Evolutionary conservation across 2,888 invertebrate genomes (phyloP).

Genomic region (Drosophila mimica): DNA sequence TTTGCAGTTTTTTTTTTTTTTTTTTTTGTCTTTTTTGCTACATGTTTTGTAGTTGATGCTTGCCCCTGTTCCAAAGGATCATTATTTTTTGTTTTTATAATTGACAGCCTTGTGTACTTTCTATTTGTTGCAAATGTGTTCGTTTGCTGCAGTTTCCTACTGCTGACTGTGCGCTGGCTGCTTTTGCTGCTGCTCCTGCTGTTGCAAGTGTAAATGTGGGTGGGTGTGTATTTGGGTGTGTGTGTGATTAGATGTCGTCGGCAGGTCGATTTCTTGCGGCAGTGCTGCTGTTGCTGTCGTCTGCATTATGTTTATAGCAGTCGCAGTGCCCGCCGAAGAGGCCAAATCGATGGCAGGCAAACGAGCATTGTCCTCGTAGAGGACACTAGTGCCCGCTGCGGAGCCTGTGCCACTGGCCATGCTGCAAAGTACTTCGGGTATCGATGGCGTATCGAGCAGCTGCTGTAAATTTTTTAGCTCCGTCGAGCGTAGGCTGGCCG

Average conservation of each 20-base stretch:
- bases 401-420: conserved; percentile 30
- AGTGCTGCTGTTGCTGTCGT: conserved; percentile 37
- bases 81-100: conserved; percentile 36
- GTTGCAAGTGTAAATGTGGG: conserved; percentile 76
- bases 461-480: conserved; percentile 88
- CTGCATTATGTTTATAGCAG: conserved; percentile 66
- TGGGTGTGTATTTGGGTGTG: conserved; percentile 67
- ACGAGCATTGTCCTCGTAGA: conserved; percentile 71
- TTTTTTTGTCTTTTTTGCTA: conserved; percentile 41
- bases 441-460: conserved; percentile 79
- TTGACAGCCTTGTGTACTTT: conserved; percentile 59
- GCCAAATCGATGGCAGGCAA: conserved; percentile 77
- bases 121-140: conserved; percentile 49
- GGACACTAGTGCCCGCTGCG: background rate
- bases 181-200: conserved; percentile 57
- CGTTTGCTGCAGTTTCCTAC: conserved; percentile 53
- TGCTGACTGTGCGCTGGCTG: conserved; percentile 62
- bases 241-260: conserved; percentile 59
- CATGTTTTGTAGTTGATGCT: conserved; percentile 46
- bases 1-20: conserved; percentile 42
- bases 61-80: conserved; percentile 37
- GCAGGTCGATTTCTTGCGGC: conserved; percentile 61
- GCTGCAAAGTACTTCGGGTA: conserved; percentile 61
- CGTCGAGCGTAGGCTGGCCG: conserved; percentile 85
- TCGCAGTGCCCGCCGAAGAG: conserved; percentile 80